phyloP scores from a whole-genome alignment of 1,140 invertebrate species.

The Ptiloglossa arizonensis region DNA sequence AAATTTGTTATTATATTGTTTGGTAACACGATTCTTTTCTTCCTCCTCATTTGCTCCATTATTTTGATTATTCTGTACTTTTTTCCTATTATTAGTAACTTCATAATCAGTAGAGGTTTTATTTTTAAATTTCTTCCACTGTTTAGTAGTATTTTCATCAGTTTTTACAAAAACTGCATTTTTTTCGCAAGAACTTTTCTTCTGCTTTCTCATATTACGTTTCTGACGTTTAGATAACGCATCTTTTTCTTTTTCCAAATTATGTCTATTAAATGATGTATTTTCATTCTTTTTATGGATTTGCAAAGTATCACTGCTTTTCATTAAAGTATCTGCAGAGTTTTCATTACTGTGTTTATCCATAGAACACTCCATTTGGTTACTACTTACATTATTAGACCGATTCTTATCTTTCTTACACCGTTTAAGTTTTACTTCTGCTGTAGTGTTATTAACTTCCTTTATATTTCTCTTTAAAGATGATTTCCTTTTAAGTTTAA shows the following conservation, averaged over 20 bases:
- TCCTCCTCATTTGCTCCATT: constrained; percentile 27
- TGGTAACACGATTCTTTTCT: background rate
- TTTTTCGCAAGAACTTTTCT: constrained; percentile 29
- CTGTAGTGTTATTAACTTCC: constrained; percentile 61
- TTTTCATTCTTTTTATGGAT: constrained; percentile 61
- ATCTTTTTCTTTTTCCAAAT: constrained; percentile 33
- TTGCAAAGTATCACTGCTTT: constrained; percentile 24
- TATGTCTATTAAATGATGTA: constrained; percentile 8
- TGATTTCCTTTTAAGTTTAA: constrained; percentile 36
- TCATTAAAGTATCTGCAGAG: constrained; percentile 30
- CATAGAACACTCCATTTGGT: background rate
- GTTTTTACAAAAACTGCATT: no score
- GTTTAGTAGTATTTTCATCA: background rate
- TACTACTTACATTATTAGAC: background rate
- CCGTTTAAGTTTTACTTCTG: constrained; percentile 25
- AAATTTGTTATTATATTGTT: constrained; percentile 33
- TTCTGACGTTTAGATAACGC: constrained; percentile 74
- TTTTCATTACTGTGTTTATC: constrained; percentile 49
- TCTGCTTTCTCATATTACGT: constrained; percentile 61
- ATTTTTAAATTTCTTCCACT: background rate
- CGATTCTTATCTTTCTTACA: background rate
- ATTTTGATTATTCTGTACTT: constrained; percentile 56
- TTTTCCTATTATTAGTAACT: background rate
- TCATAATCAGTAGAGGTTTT: background rate
- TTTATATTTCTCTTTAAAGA: constrained; percentile 61